Conservation (phyloP, 2,113 vertebrate genomes). For the Telmatochromis brichardi region DNA sequence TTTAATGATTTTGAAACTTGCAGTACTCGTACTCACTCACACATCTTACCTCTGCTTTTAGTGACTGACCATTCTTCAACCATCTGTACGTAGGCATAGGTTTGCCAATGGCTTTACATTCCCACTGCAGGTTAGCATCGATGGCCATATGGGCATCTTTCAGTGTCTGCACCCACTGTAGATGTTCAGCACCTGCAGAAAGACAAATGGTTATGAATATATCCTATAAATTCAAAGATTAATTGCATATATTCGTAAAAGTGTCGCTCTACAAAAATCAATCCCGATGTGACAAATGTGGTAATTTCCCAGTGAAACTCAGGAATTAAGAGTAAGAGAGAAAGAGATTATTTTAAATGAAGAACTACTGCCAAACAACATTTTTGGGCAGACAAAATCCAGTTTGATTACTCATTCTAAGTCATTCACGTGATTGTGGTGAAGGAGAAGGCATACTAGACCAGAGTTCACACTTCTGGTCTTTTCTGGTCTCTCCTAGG, state of each 20-base stretch:
- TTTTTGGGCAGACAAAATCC: neutral
- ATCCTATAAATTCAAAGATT: fast-evolving
- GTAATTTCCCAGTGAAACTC: neutral
- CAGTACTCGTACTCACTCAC: fast-evolving
- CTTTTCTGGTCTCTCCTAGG: neutral
- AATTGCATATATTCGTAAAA: neutral
- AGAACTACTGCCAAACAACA: neutral
- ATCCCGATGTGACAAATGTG: fast-evolving
- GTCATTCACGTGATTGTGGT: neutral
- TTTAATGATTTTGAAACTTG: neutral
- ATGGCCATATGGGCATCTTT: constrained; percentile 79
- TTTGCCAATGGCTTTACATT: constrained; percentile 81
- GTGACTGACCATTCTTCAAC: constrained; percentile 80
- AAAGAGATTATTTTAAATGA: neutral
- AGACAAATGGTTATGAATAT: neutral
- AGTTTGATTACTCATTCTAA: fast-evolving
- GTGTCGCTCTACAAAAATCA: neutral
- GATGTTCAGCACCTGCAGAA: constrained; percentile 65
- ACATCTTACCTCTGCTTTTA: constrained; percentile 71
- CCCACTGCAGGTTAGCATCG: constrained; percentile 81
- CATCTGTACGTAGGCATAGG: constrained; percentile 79
- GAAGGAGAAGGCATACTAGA: neutral
- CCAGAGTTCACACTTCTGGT: neutral
- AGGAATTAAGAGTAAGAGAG: neutral
- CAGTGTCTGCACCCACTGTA: constrained; percentile 82